Percentiles rank a stretch among this genome's conserved stretches.
Conservation (phyloP, 2,113 vertebrate species). For the Apodemus sylvaticus region DNA sequence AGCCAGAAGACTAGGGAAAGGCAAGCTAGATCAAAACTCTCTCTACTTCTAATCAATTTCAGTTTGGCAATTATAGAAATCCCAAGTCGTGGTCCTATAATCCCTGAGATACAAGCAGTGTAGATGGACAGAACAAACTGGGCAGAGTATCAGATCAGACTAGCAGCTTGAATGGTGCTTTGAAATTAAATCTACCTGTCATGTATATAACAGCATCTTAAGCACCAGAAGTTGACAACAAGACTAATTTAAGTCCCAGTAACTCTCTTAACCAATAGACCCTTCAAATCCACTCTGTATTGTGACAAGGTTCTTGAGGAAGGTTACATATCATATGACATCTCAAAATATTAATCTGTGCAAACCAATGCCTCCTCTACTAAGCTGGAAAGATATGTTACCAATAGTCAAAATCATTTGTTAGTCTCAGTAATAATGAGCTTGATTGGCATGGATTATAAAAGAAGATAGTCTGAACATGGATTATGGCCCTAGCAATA, state of each 20-base stretch:
- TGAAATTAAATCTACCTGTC: neutral
- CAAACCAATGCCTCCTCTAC: neutral
- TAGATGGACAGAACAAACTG: neutral
- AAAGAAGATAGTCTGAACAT: neutral
- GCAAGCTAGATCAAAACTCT: neutral
- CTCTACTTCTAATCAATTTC: neutral
- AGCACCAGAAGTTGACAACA: neutral
- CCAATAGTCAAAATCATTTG: constrained; percentile 20
- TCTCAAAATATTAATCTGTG: neutral
- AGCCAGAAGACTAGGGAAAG: neutral
- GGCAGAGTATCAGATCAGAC: neutral
- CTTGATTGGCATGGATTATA: neutral
- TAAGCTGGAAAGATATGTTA: neutral
- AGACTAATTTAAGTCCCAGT: neutral
- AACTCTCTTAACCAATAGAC: neutral
- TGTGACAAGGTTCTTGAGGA: neutral
- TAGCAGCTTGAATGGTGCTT: neutral
- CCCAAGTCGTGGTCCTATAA: neutral
- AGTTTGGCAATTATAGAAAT: neutral
- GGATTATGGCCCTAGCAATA: neutral
- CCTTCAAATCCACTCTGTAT: neutral
- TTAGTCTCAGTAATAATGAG: neutral
- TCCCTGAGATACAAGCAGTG: neutral
- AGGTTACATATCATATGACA: neutral
- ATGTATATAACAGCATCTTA: neutral